These are phyloP conservation scores for Neodiprion virginianus DNA, from an alignment of 1,140 invertebrate genomes.

Conservation along the genomic window DNA sequence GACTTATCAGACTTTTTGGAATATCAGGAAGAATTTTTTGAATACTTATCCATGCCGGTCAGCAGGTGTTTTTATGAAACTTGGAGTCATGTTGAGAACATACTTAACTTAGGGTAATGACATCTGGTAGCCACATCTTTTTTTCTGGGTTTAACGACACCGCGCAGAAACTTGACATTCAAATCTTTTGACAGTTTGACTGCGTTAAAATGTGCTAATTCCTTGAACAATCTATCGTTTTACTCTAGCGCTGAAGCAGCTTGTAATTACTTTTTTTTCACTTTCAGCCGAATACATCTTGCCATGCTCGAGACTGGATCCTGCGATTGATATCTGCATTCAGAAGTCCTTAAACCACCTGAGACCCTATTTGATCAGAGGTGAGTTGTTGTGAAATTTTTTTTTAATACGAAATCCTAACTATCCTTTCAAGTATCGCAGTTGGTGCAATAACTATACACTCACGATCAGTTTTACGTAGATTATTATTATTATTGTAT, in stretches of 20 bases:
- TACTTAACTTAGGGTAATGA: too few relatives aligned
- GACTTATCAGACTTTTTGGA: too few relatives aligned
- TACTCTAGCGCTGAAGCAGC: neutral
- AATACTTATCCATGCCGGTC: too few relatives aligned
- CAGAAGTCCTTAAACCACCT: conserved; percentile 74
- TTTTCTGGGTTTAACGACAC: neutral
- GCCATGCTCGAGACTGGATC: conserved; percentile 72
- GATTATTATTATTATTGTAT: too few relatives aligned
- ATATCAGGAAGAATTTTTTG: too few relatives aligned
- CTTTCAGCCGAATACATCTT: conserved; percentile 77
- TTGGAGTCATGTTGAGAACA: too few relatives aligned
- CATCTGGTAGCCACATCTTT: neutral
- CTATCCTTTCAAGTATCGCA: too few relatives aligned
- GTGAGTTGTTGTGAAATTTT: conserved; percentile 39
- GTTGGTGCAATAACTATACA: too few relatives aligned
- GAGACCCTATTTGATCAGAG: conserved; percentile 69
- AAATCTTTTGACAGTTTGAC: neutral
- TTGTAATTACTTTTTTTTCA: conserved; percentile 32
- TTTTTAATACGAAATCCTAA: too few relatives aligned
- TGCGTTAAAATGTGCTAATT: too few relatives aligned
- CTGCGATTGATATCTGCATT: conserved; percentile 72
- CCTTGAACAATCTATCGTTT: neutral
- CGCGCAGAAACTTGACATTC: neutral
- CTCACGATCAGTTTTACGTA: too few relatives aligned
- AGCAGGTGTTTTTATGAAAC: too few relatives aligned